A percentile compares a stretch with the other conserved stretches of the same genome.
These are phyloP conservation scores for Hucho hucho DNA, from an alignment of 2,113 vertebrate species.

Conservation along the genomic window DNA sequence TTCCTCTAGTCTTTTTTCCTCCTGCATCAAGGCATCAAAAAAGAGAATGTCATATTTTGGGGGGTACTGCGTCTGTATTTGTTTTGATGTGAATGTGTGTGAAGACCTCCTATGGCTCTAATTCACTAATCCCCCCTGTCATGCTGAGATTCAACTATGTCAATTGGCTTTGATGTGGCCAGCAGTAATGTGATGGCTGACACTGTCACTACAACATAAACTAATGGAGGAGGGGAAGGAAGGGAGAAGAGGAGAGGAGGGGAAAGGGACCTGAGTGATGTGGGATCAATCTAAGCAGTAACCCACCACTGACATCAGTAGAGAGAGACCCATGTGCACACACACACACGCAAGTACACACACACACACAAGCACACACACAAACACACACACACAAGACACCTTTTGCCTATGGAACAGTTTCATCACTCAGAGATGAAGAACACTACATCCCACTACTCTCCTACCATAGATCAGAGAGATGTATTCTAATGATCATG, in stretches of 20 bases:
- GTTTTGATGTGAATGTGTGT: too few relatives aligned
- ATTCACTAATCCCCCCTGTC: conserved; percentile 13
- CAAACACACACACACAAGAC: not conserved
- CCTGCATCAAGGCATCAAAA: too few relatives aligned
- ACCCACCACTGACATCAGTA: too few relatives aligned
- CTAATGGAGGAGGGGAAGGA: conserved; percentile 44
- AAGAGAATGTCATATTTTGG: too few relatives aligned
- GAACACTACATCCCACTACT: conserved; percentile 23
- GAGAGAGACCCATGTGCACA: not conserved
- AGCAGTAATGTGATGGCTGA: conserved; percentile 70
- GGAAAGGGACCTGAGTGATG: not conserved
- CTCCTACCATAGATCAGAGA: conserved; percentile 27
- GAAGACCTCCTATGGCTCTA: too few relatives aligned
- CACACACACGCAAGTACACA: not conserved
- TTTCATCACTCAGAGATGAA: not conserved
- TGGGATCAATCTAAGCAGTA: not conserved
- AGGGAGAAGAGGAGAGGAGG: not conserved
- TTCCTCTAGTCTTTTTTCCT: too few relatives aligned
- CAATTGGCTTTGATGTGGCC: conserved; percentile 70
- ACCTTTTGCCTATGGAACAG: not conserved
- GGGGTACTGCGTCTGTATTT: too few relatives aligned
- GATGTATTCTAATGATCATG: conserved; percentile 36
- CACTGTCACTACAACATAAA: conserved; percentile 65
- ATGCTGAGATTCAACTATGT: conserved; percentile 36
- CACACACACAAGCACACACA: not conserved